phyloP scores from a whole-genome alignment of 2,797 vertebrate species.

The Ceyx erithaca region DNA sequence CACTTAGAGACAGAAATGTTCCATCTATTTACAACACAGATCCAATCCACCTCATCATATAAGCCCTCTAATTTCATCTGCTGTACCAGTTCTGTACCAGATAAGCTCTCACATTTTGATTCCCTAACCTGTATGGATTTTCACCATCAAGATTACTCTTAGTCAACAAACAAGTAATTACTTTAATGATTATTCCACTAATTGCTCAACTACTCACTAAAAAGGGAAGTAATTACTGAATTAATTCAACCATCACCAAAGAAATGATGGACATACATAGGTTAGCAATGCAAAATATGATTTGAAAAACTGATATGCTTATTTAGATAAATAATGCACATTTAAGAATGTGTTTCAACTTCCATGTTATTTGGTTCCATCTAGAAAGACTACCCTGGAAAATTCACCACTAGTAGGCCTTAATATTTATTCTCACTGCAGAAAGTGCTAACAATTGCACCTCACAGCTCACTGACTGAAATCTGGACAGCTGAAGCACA shows the following conservation, averaged over 20 bases:
- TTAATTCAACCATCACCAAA: neutral
- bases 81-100: neutral
- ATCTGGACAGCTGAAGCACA: neutral
- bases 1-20: neutral
- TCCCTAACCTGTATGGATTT: conserved; percentile 8
- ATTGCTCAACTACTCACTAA: neutral
- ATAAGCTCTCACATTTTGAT: neutral
- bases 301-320: neutral
- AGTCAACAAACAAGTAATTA: conserved; percentile 34
- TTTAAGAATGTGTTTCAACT: neutral
- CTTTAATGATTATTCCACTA: conserved; percentile 22
- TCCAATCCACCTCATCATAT: neutral
- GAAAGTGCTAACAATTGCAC: neutral
- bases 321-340: neutral
- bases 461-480: neutral
- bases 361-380: neutral
- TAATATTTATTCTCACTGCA: neutral
- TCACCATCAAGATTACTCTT: neutral
- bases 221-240: conserved; percentile 37
- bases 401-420: neutral
- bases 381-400: neutral
- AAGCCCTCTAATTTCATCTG: neutral
- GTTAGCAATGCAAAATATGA: neutral
- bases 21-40: neutral
- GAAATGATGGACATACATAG: neutral